Percentiles rank a stretch among this genome's conserved stretches.
These are phyloP conservation scores for Sphenopsis melanotis DNA, from an alignment of 2,797 vertebrate genomes.

Conservation along the genomic window DNA sequence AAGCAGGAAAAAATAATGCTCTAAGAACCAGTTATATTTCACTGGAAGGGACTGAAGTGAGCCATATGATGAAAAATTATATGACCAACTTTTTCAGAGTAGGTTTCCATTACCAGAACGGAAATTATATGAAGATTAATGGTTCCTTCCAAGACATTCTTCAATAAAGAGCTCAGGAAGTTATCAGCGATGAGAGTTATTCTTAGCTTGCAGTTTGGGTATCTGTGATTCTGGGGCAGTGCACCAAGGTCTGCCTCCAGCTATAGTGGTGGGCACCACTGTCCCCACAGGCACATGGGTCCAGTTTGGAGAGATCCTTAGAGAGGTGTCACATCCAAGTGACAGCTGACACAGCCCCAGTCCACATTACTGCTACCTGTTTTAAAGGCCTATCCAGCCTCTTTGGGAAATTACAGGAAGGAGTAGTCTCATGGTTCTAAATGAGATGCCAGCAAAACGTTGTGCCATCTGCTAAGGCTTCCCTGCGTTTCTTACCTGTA, in stretches of 20 bases:
- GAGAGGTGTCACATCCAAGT: background rate
- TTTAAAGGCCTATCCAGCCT: background rate
- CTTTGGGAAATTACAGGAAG: background rate
- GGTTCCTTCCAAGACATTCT: background rate
- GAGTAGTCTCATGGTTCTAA: background rate
- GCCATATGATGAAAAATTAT: background rate
- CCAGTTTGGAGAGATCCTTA: background rate
- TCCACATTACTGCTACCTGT: background rate
- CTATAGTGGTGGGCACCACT: background rate
- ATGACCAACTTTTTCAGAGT: background rate
- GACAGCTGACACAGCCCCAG: background rate
- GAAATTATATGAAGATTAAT: slow-evolving; percentile 11
- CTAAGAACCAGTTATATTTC: background rate
- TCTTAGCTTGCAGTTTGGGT: background rate
- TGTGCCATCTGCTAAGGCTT: background rate
- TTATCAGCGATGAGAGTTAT: background rate
- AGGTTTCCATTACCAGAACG: background rate
- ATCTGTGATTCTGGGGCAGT: background rate
- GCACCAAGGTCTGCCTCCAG: background rate
- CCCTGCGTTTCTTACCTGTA: background rate
- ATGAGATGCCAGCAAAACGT: background rate
- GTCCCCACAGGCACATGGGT: background rate
- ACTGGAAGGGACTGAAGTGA: background rate
- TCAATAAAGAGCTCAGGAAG: background rate
- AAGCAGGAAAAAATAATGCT: background rate